phyloP scores from a whole-genome alignment of 2,888 invertebrate species.

The Carcina quercana region DNA sequence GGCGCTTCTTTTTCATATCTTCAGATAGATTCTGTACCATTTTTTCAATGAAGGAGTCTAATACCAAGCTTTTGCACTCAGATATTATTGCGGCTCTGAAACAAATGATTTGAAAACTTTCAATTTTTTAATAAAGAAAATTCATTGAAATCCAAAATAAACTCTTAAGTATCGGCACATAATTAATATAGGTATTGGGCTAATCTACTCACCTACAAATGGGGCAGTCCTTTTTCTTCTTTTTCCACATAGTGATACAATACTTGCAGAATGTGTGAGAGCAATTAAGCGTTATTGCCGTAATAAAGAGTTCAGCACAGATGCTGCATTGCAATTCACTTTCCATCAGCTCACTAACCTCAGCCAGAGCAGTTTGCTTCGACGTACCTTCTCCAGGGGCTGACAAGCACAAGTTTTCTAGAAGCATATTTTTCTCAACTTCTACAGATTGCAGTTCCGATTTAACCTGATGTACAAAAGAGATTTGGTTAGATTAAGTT shows the following conservation, averaged over 20 bases:
- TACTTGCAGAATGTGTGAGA: conserved; percentile 83
- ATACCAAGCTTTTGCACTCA: conserved; percentile 75
- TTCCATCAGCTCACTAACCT: conserved; percentile 76
- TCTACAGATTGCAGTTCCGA: conserved; percentile 41
- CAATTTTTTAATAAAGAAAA: conserved; percentile 2
- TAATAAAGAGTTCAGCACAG: conserved; percentile 83
- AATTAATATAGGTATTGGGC: too few species aligned
- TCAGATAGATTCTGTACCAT: conserved; percentile 77
- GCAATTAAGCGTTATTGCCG: conserved; percentile 81
- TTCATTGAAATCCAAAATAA: too few species aligned
- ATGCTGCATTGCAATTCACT: conserved; percentile 84
- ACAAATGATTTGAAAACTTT: not conserved
- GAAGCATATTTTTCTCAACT: conserved; percentile 39
- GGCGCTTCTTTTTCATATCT: conserved; percentile 73
- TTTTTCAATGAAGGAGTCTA: conserved; percentile 83
- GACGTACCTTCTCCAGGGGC: conserved; percentile 28
- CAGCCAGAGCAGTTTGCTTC: conserved; percentile 34
- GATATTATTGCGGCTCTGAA: conserved; percentile 50
- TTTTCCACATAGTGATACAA: conserved; percentile 82
- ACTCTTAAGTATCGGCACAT: too few species aligned
- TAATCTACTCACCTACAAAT: conserved; percentile 77
- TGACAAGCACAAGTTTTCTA: conserved; percentile 30
- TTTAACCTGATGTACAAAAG: conserved; percentile 40
- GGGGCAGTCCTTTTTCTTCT: conserved; percentile 81
- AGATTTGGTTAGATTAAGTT: too few species aligned